Evolutionary conservation across 92 coral and sea anemone species (phyloP), one percentile per base, ranked within the genome.

Genomic region (Porites lobata): DNA sequence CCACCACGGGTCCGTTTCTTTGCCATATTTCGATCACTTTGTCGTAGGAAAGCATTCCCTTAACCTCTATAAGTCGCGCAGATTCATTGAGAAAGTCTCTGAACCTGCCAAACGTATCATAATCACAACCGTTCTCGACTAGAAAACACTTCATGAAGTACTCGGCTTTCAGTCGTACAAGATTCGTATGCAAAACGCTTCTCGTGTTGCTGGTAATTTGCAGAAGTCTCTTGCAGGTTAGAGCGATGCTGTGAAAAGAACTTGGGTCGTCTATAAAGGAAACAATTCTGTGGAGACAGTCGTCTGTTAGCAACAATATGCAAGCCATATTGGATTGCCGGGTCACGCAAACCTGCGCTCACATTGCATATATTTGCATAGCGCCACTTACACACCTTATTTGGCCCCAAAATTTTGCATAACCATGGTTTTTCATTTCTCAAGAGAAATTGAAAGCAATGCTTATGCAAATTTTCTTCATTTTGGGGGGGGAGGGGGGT

Each of bases 1-100:
- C 96, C 51, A 89, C 94, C 9, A 94, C 96, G 0, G 94, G 93
- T 18, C 96, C 94, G 83, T 72, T 89, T 56, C 72, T 75, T 66
- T 80, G 32, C 94, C 96, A 94, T 1, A 94, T 84, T 52, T 82
- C 72, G 0, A 92, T 14, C 65, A 86, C 73, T 52, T 86, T 92
- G 26, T 84, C 83, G 71, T 64, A 78, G 9, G 82, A 65, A 21
- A 89, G 61, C 18, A 71, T 2, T 1, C 24, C 65, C 26, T 86
- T 89, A 50, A 26, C 20, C 10, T 50, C 81, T 2, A 78, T 73
- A 43, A 54, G 58, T 9, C 77, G 66, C n/a, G 63, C 86, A 15
- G 90, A 75, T 6, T 43, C 76, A n/a, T 12, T 17, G 11, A 90
- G 76, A 51, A 90, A 59, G 8, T n/a, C 78, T 26, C 13, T 9